A percentile compares a stretch with the other conserved stretches of the same genome.
Evolutionary conservation across 1,140 invertebrate genomes (phyloP).

Genomic region (Cyclina sinensis): DNA sequence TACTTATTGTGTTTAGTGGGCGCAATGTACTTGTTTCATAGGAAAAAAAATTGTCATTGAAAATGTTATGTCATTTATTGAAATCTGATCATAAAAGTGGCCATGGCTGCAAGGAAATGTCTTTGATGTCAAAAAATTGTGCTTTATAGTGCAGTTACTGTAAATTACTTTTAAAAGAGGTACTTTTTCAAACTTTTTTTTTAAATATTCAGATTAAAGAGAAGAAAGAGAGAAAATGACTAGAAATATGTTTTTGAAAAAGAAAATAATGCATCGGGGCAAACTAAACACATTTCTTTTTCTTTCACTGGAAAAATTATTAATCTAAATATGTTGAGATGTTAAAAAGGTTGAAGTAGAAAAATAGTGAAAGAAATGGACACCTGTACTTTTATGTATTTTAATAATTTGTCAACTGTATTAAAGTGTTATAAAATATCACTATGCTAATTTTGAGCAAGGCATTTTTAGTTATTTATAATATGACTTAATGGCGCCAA

Average conservation of each 20-base stretch:
- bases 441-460: background rate
- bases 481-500: slow-evolving; percentile 9
- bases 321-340: background rate
- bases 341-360: background rate
- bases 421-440: slow-evolving; percentile 18
- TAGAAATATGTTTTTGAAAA: no score
- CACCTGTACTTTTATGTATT: slow-evolving; percentile 13
- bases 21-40: background rate
- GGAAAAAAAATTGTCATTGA: slow-evolving; percentile 24
- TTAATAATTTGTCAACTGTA: slow-evolving; percentile 31
- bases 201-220: no score
- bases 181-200: background rate
- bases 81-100: slow-evolving; percentile 25
- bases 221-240: no score
- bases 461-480: background rate
- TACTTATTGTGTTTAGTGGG: background rate
- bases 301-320: no score
- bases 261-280: no score
- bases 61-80: slow-evolving; percentile 23
- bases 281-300: no score
- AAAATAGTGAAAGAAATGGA: slow-evolving; percentile 20
- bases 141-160: background rate
- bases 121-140: slow-evolving; percentile 30
- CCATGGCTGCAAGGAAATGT: background rate
- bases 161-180: background rate